These are phyloP conservation scores for Ptychadena robeensis DNA, from an alignment of 2,797 vertebrate genomes.

Conservation along the genomic window DNA sequence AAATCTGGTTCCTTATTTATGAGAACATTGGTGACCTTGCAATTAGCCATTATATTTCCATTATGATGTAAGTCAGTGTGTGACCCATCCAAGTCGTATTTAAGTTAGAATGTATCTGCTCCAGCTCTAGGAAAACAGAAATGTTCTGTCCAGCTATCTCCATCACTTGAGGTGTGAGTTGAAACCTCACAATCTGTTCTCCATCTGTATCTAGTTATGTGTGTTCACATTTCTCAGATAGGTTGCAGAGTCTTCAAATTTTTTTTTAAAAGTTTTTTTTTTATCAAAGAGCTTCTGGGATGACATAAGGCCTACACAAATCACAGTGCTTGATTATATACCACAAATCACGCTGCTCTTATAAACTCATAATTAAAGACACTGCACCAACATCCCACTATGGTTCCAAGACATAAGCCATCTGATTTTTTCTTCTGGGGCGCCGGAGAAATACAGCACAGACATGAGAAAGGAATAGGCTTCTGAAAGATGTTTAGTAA, in stretches of 20 bases:
- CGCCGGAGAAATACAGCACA: neutral
- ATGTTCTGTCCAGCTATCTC: neutral
- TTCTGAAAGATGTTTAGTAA: neutral
- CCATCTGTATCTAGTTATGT: neutral
- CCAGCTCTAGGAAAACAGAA: neutral
- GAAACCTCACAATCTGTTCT: neutral
- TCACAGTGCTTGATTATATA: slow-evolving; percentile 16
- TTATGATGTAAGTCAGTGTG: neutral
- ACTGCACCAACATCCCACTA: neutral
- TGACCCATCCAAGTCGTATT: neutral
- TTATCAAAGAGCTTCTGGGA: slow-evolving; percentile 26
- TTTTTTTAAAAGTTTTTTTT: no score
- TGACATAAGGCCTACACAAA: slow-evolving; percentile 2
- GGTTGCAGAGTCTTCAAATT: neutral
- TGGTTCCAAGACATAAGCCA: neutral
- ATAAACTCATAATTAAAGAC: neutral
- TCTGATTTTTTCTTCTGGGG: neutral
- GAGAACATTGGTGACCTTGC: neutral
- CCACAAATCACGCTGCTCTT: neutral
- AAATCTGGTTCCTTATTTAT: neutral
- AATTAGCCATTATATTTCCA: neutral
- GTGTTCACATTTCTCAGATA: neutral
- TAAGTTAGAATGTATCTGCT: neutral
- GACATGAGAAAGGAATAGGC: neutral
- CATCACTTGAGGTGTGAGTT: neutral